Base-by-base conservation (phyloP, 1,140 invertebrate genomes). In the Daktulosphaira vitifoliae region DNA sequence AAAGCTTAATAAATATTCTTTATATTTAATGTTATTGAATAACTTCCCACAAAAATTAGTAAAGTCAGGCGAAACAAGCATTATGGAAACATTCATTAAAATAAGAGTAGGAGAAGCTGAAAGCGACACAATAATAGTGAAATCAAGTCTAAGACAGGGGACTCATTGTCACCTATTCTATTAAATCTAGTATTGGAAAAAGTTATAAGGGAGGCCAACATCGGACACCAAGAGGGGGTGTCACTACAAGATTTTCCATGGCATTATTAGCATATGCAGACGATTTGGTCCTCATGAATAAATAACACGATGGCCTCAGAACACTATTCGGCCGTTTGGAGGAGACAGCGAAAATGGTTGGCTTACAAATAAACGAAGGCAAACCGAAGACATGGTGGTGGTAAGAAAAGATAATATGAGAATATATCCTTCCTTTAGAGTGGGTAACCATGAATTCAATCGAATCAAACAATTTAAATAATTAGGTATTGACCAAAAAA, bases 171-270 rank as follows among this genome's bases (percentile, higher is more conserved):
- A 62, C 54, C 9, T n/a, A 20, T 62, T 7, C 23, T 62, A 62
- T 62, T 62, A 42, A 62, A 62, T 42, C 11, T 37, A 16, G 23
- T 62, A 46, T 25, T 44, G 13, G 54, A 62, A 25, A 62, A 62
- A 62, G 54, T 59, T n/a, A 59, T 62, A 38, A 42, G 38, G 39
- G 37, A 62, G 22, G 22, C 22, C 11, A 23, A 49, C 22, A 49
- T 49, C 22, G 22, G 5, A 23, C 46, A 16, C 5, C 20, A 49
- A 49, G 46, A 49, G 20, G 4, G 46, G 11, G 29, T 33, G 5
- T 6, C 5, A 33, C 11, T 33, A 6, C 29, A 33, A 44, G 15
- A 44, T 44, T 15, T 5, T 44, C 39, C n/a, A 44, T 44, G 15
- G 39, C 5, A 44, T 15, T 44, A 16, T 15, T 44, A n/a, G 39